These are phyloP conservation scores for Lycaon pictus DNA, from an alignment of 2,113 vertebrate species.

Conservation along the genomic window DNA sequence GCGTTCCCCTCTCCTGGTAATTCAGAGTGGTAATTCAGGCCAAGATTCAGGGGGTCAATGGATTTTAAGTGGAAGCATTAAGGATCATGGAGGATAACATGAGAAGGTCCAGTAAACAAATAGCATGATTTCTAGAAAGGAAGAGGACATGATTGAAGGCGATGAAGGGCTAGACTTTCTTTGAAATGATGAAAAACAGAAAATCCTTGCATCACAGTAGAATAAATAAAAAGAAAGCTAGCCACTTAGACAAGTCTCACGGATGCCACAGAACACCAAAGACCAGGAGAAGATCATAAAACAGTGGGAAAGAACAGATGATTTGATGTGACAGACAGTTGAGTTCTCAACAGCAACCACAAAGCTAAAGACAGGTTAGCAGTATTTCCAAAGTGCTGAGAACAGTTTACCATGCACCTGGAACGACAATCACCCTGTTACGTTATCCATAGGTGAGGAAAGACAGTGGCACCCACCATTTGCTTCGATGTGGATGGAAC, in stretches of 20 bases:
- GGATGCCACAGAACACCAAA: neutral
- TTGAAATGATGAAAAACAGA: neutral
- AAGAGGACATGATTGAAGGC: neutral
- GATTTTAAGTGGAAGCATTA: neutral
- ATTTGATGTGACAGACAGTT: fast-evolving
- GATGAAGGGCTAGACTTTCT: neutral
- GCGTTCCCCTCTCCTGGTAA: neutral
- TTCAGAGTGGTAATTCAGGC: neutral
- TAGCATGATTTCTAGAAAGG: neutral
- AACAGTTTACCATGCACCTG: fast-evolving
- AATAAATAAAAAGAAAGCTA: neutral
- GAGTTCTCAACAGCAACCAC: fast-evolving
- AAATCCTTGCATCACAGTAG: neutral
- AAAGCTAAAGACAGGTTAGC: too few relatives aligned
- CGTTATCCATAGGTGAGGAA: neutral
- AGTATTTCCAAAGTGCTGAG: neutral
- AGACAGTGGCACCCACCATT: neutral
- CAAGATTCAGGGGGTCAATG: fast-evolving
- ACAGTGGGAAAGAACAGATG: neutral
- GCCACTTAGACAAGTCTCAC: neutral
- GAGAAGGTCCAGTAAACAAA: neutral
- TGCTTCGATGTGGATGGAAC: too few relatives aligned
- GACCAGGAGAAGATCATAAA: neutral
- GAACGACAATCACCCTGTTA: neutral
- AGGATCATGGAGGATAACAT: neutral